phyloP scores from a whole-genome alignment of 2,888 invertebrate species.

The Acrocera orbiculus region DNA sequence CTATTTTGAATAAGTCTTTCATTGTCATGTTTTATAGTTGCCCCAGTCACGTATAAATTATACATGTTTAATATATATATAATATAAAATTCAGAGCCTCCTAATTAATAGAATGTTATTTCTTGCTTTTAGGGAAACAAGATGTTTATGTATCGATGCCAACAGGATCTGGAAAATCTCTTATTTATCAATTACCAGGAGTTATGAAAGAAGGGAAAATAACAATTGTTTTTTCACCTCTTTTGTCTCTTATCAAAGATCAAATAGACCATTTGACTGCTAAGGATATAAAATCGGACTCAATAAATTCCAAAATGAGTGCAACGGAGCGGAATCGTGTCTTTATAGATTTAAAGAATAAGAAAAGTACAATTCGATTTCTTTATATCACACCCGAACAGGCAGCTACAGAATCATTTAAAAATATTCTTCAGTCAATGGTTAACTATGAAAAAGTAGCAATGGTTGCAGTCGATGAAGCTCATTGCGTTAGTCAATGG shows the following conservation, averaged over 20 bases:
- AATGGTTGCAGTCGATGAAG: constrained; percentile 92
- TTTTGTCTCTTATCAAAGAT: constrained; percentile 92
- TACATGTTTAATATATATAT: not conserved
- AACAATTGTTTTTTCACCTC: constrained; percentile 87
- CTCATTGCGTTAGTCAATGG: constrained; percentile 97
- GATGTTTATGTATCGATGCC: constrained; percentile 98
- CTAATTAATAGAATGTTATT: not conserved
- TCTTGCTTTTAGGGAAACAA: constrained; percentile 43
- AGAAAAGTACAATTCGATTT: constrained; percentile 60
- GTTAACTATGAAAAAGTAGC: constrained; percentile 60
- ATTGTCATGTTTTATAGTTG: too few relatives aligned
- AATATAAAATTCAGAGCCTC: not conserved
- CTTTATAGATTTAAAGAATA: constrained; percentile 53
- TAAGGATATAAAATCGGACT: constrained; percentile 63
- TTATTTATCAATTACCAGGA: constrained; percentile 94
- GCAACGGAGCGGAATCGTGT: constrained; percentile 59
- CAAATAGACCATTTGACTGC: constrained; percentile 74
- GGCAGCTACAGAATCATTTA: constrained; percentile 63
- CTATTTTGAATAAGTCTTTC: too few relatives aligned
- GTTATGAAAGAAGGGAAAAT: constrained; percentile 61
- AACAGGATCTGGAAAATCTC: constrained; percentile 93
- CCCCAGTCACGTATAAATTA: not conserved
- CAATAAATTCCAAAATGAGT: constrained; percentile 84
- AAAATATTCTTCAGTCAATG: constrained; percentile 48
- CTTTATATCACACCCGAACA: constrained; percentile 96